Evolutionary conservation across 1,140 invertebrate species (phyloP).

Genomic region (Luehdorfia chinensis): DNA sequence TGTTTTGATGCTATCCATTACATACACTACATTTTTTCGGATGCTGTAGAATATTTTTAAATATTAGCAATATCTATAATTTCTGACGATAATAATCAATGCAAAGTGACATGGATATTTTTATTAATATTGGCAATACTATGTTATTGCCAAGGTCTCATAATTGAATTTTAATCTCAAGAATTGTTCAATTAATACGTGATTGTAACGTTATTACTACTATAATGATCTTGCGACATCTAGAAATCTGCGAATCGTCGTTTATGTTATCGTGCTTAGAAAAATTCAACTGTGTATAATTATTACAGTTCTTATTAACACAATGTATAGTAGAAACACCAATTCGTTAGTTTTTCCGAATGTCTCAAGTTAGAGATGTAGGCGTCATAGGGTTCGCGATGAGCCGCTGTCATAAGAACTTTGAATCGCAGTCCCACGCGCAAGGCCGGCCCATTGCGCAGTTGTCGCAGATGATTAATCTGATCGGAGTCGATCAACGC

Average conservation of each 20-base stretch:
- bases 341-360: neutral
- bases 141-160: too few relatives aligned
- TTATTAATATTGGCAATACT: too few relatives aligned
- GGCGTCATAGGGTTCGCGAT: constrained; percentile 36
- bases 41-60: too few relatives aligned
- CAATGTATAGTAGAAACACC: too few relatives aligned
- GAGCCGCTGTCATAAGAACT: constrained; percentile 51
- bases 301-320: too few relatives aligned
- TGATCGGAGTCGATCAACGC: constrained; percentile 52
- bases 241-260: neutral
- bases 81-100: too few relatives aligned
- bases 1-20: too few relatives aligned
- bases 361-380: constrained; percentile 15
- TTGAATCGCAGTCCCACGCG: constrained; percentile 62
- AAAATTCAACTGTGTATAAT: too few relatives aligned
- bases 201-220: neutral
- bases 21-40: too few relatives aligned
- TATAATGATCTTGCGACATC: constrained; percentile 1
- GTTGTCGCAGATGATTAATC: constrained; percentile 71
- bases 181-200: neutral
- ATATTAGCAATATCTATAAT: too few relatives aligned
- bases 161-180: too few relatives aligned
- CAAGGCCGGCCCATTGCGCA: constrained; percentile 67
- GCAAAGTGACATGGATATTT: too few relatives aligned
- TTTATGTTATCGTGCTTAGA: neutral